phyloP scores from a whole-genome alignment of 2,797 vertebrate species.

The Muscicapa striata region DNA sequence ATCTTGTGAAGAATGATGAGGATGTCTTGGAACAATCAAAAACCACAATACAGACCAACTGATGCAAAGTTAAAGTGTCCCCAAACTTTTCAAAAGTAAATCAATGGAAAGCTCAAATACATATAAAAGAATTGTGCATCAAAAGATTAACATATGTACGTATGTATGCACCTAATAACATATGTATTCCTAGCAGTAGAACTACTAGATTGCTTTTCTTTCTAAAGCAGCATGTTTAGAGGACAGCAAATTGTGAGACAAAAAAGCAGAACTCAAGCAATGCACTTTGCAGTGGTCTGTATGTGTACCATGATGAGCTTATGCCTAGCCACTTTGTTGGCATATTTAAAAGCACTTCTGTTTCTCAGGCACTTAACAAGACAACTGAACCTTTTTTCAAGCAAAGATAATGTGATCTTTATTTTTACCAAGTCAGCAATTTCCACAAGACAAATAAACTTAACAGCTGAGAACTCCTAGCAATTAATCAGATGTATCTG shows the following conservation, averaged over 20 bases:
- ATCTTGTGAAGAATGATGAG: neutral
- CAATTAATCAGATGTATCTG: neutral
- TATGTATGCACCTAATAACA: neutral
- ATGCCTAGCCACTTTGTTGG: fast-evolving
- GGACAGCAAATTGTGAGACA: neutral
- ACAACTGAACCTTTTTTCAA: neutral
- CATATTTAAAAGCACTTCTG: neutral
- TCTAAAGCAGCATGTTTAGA: neutral
- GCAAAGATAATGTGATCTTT: neutral
- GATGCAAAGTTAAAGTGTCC: neutral
- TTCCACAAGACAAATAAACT: neutral
- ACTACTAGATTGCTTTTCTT: neutral
- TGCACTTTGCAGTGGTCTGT: neutral
- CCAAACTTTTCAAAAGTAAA: neutral
- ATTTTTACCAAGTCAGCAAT: neutral
- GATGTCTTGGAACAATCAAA: neutral
- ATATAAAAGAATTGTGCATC: fast-evolving
- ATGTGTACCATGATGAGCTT: neutral
- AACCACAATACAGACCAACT: neutral
- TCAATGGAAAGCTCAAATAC: neutral
- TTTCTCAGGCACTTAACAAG: neutral
- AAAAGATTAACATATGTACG: neutral
- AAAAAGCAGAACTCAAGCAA: neutral
- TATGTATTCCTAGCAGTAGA: neutral
- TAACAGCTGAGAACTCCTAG: neutral